Evolutionary conservation across 2,797 vertebrate species (phyloP), one percentile per base, ranked within the genome.

Genomic region (Psittacula echo): DNA sequence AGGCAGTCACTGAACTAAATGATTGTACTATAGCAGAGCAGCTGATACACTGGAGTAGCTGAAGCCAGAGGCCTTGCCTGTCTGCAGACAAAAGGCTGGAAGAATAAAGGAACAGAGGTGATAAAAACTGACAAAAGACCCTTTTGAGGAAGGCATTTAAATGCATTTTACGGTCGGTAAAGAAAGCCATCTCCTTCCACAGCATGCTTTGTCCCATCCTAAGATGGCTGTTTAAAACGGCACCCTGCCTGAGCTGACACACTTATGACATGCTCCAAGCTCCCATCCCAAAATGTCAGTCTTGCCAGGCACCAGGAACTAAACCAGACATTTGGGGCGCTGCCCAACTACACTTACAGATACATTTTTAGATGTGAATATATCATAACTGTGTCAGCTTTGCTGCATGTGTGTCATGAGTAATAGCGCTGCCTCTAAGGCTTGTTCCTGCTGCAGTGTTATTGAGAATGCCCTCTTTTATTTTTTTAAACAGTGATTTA

Each of bases 201-300:
- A 9, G 10, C 0, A 0, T 20, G 11, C 62, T 84, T 82, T 1
- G 1, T 30, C 45, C 70, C 4, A 0, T 34, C 67, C 27, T 54
- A 42, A 60, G 42, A 20, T 30, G 41, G 21, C 60, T 87, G 41
- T 90, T 79, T 32, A 37, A 82, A 79, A 37, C 0, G 0, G 42
- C 67, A 22, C 60, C 44, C 42, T 80, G 64, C 51, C 58, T 50
- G 76, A 70, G 30, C 64, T 85, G 81, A 34, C 67, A 58, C 30
- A 4, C 47, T 92, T 58, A 58, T 58, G 56, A 32, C 0, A 0
- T 15, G 41, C 61, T 68, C 66, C 70, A 39, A 17, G 45, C 30
- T 72, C 62, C 75, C 20, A 3, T 66, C 56, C 72, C 75, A 56
- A 56, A 67, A n/a, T 17, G 11, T 74, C 73, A 11, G 67, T n/a